phyloP scores from a whole-genome alignment of 2,888 invertebrate genomes.

The Amorpha juglandis region DNA sequence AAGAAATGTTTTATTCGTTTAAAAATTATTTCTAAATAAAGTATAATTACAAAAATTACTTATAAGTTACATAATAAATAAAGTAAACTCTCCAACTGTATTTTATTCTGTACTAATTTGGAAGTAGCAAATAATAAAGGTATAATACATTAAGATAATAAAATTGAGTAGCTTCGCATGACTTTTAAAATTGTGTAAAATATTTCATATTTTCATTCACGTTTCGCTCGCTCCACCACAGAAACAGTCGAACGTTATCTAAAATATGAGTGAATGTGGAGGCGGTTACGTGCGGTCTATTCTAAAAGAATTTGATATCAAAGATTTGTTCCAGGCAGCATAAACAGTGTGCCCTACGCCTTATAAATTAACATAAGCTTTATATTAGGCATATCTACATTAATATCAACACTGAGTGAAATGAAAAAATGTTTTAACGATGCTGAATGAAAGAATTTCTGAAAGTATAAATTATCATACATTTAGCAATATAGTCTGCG shows the following conservation, averaged over 20 bases:
- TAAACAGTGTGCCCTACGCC: conserved; percentile 45
- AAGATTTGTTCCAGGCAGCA: conserved; percentile 63
- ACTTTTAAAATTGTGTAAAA: conserved; percentile 57
- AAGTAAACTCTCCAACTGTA: too few species aligned
- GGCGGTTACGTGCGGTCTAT: conserved; percentile 70
- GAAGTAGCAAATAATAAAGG: background rate
- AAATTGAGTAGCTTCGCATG: conserved; percentile 56
- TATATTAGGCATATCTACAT: conserved; percentile 6
- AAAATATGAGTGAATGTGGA: conserved; percentile 74
- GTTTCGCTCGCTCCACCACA: conserved; percentile 56
- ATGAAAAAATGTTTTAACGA: conserved; percentile 21
- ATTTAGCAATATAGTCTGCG: conserved; percentile 30
- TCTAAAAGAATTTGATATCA: conserved; percentile 80
- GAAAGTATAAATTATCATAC: conserved; percentile 24
- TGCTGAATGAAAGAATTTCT: conserved; percentile 16
- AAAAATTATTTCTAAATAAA: too few species aligned
- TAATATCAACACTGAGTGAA: conserved; percentile 12
- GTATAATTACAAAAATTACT: too few species aligned
- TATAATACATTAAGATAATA: conserved; percentile 28
- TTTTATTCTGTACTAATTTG: background rate
- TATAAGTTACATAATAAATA: too few species aligned
- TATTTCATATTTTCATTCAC: conserved; percentile 72
- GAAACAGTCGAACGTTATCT: conserved; percentile 77
- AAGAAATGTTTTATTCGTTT: conserved; percentile 7
- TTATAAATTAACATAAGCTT: conserved; percentile 30